phyloP scores from a whole-genome alignment of 2,797 vertebrate species.

The Coregonus sp. region DNA sequence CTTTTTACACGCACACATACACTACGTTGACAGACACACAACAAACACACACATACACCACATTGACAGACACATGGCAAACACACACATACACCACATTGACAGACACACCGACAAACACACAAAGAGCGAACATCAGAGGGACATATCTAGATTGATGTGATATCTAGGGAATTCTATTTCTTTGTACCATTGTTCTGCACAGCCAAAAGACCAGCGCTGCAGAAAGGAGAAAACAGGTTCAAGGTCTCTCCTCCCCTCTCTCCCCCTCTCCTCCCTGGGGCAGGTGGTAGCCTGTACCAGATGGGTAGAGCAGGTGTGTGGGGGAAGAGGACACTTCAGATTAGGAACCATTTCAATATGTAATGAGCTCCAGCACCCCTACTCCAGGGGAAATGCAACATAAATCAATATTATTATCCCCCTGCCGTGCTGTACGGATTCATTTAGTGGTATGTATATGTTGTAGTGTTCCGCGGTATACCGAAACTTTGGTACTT shows the following conservation, averaged over 20 bases:
- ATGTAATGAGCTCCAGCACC: constrained; percentile 5
- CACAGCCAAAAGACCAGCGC: background rate
- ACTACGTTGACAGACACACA: too few relatives aligned
- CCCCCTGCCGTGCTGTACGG: too few relatives aligned
- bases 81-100: too few relatives aligned
- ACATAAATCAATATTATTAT: background rate
- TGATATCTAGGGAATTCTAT: background rate
- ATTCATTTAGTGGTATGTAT: too few relatives aligned
- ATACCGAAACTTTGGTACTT: too few relatives aligned
- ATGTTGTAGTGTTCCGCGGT: too few relatives aligned
- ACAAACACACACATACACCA: too few relatives aligned
- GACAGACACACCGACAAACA: background rate
- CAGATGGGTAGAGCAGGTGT: constrained; percentile 18
- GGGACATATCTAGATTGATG: background rate
- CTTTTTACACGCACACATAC: too few relatives aligned
- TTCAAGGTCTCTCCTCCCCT: background rate
- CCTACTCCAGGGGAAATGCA: background rate
- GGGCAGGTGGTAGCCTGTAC: background rate
- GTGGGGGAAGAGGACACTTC: constrained; percentile 3
- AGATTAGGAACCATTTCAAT: constrained; percentile 8
- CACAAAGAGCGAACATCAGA: too few relatives aligned
- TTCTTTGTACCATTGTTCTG: background rate
- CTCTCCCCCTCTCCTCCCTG: background rate
- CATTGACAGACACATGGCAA: background rate
- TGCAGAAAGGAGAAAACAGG: background rate